Base-by-base conservation (phyloP, 2,797 vertebrate species). In the Hemitrygon akajei region DNA sequence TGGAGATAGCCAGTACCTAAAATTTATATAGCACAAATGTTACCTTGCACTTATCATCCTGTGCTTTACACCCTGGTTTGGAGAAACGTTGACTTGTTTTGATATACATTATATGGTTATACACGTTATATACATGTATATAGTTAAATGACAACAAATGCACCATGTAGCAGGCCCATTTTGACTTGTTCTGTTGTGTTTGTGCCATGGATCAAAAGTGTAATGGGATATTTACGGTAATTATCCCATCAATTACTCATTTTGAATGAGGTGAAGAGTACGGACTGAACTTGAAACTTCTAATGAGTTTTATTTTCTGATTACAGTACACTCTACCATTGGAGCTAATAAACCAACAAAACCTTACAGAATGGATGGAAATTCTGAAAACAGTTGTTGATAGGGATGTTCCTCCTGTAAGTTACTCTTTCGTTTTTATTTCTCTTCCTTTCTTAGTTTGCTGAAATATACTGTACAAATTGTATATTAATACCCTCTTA, bases 291-390 rank as follows among this genome's bases (percentile, higher is more conserved):
- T 94, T 95, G 94, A 84, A n/a, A 94, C 94, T 94, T 66, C 37
- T 58, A 60, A 22, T 87, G 3, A 37, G 34, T 18, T 93, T 12
- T 93, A 14, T 58, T 93, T 71, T n/a, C 69, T 94, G 37, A 94
- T 89, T 84, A 30, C 95, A 99, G 99, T 99, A 99, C 95, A 99
- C 99, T 2, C 97, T 99, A 93, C 99, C 98, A 3, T 95, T 99
- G 96, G 99, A 99, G 95, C 97, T 99, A 95, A 99, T 99, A 96
- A 99, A 99, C 96, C 98, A 99, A 96, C 98, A 99, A 95, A 99
- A 98, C 95, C 96, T 99, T 96, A 98, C 98, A 1, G 98, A 99
- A 94, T 99, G 99, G 99, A 98, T 99, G 97, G 98, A 99, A 96
- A 99, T 99, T 94, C 95, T 99, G 95, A 99, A 99, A 97, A 98